Conservation (phyloP, 2,888 invertebrate genomes). For the Lasioglossum calceatum region DNA sequence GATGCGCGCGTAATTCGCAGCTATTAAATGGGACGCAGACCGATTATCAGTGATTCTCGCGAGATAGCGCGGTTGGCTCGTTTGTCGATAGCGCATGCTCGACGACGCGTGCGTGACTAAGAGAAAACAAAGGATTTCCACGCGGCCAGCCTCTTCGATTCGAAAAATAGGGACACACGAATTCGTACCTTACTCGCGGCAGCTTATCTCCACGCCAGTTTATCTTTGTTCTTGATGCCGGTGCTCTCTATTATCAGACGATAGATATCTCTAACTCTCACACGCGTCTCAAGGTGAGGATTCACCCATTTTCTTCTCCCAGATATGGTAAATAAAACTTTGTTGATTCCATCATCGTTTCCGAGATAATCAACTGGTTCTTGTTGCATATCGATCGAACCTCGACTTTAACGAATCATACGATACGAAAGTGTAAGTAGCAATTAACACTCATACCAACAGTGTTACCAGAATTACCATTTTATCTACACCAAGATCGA, state of each 20-base stretch:
- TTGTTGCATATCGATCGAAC: not conserved
- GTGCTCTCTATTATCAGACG: not conserved
- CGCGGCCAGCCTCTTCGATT: not conserved
- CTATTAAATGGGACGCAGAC: slow-evolving; percentile 67
- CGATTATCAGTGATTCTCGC: slow-evolving; percentile 69
- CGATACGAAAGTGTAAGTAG: not conserved
- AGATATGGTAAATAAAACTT: not conserved
- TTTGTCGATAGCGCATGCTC: slow-evolving; percentile 60
- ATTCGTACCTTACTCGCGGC: not conserved
- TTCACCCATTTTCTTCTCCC: not conserved
- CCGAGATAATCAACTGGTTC: not conserved
- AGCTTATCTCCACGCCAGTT: not conserved
- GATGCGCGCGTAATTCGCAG: slow-evolving; percentile 54
- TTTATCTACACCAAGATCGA: not conserved
- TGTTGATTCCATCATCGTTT: not conserved
- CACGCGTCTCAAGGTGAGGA: not conserved
- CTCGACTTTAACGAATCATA: no score
- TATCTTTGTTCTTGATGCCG: not conserved
- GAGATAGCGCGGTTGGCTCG: slow-evolving; percentile 45
- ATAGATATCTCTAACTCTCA: not conserved
- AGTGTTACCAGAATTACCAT: not conserved
- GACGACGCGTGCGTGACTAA: slow-evolving; percentile 54
- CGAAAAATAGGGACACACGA: not conserved
- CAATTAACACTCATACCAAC: not conserved
- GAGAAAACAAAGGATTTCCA: slow-evolving; percentile 49